Percentiles rank a stretch among this genome's conserved stretches.
phyloP scores from a whole-genome alignment of 2,888 invertebrate species.

The Strigamia maritima region DNA sequence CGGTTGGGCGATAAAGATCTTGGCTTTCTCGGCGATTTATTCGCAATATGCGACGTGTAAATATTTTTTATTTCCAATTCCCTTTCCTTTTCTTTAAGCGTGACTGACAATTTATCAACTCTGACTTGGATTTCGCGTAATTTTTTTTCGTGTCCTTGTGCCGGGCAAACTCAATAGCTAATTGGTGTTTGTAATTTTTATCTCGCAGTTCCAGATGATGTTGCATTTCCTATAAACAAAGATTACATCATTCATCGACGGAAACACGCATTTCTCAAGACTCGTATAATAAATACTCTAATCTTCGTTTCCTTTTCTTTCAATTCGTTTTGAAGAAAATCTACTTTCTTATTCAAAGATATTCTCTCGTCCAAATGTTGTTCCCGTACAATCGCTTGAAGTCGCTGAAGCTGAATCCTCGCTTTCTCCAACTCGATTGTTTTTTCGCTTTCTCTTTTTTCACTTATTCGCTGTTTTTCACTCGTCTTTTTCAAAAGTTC shows the following conservation, averaged over 20 bases:
- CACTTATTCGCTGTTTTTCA: slow-evolving; percentile 34
- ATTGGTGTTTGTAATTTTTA: slow-evolving; percentile 39
- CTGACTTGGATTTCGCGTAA: neutral
- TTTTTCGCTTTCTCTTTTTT: neutral
- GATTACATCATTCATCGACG: slow-evolving; percentile 28
- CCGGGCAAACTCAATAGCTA: slow-evolving; percentile 38
- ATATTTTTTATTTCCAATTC: slow-evolving; percentile 35
- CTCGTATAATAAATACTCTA: neutral
- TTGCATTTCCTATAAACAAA: slow-evolving; percentile 36
- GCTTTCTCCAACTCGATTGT: slow-evolving; percentile 20
- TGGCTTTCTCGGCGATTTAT: neutral
- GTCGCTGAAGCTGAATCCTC: slow-evolving; percentile 24
- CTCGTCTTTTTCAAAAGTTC: slow-evolving; percentile 19
- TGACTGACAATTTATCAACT: neutral
- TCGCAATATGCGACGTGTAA: neutral
- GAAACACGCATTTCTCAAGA: neutral
- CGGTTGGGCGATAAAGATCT: neutral
- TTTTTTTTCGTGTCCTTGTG: slow-evolving; percentile 37
- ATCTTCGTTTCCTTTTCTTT: slow-evolving; percentile 30
- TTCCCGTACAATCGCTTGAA: slow-evolving; percentile 29
- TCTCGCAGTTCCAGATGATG: slow-evolving; percentile 26
- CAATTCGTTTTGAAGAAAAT: slow-evolving; percentile 29
- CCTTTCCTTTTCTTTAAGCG: slow-evolving; percentile 36
- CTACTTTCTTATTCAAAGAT: slow-evolving; percentile 29
- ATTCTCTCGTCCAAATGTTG: slow-evolving; percentile 29